Base-by-base conservation (phyloP, 2,797 vertebrate genomes). In the Benthosema pterotum region DNA sequence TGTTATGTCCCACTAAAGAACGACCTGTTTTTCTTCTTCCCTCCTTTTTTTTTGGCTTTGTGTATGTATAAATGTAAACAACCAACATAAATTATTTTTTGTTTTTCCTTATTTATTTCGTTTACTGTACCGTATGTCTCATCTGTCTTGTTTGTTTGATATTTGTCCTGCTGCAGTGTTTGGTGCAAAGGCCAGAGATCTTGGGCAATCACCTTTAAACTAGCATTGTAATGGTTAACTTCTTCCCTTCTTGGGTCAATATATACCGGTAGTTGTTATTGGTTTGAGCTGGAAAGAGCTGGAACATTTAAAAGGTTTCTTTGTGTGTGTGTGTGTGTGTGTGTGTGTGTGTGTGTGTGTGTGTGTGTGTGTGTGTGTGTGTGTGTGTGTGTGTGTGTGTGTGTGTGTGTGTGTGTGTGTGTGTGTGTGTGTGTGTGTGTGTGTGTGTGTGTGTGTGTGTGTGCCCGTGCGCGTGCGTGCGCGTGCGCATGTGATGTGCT, bases 11-110 rank as follows among this genome's bases (percentile, higher is more conserved):
- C 49, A 6, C 8, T 69, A 67, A 48, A 60, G 58, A 72, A 56
- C 58, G 50, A 71, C 70, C 2, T 5, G n/a, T n/a, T n/a, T n/a
- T n/a, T n/a, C n/a, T n/a, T n/a, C n/a, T n/a, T n/a, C n/a, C 28
- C 28, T 32, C 5, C 8, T 11, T 1, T 38, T 75, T 79, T 76
- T 71, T 68, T 67, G 72, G 61, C 65, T 71, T 75, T 19, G 48
- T 67, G 63, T 83, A 57, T 89, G 83, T 91, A 87, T 74, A 79
- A 81, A 88, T 88, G 80, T 88, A 83, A 78, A 90, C 88, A 79
- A 64, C 19, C 63, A 63, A 78, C 90, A 9, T 91, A 92, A 92
- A 70, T 92, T 92, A 93, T 91, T 91, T 78, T 38, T 38, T 72
- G 69, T 42, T 56, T 67, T 77, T 65, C 65, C 43, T 73, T 72